phyloP scores from a whole-genome alignment of 2,888 invertebrate genomes.

The Vannuccia rotundouncinata region DNA sequence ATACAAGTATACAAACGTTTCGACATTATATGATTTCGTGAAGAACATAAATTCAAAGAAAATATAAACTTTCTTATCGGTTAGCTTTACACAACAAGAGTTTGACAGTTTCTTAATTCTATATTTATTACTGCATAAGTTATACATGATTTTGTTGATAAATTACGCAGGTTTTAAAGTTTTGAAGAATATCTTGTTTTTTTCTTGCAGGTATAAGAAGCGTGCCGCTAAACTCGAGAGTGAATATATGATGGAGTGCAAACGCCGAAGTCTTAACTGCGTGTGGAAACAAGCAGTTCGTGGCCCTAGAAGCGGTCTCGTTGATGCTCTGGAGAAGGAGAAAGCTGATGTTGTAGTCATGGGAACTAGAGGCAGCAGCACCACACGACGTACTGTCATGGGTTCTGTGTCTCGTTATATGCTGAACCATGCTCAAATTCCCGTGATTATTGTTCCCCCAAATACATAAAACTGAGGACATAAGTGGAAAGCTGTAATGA shows the following conservation, averaged over 20 bases:
- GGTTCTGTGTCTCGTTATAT: constrained; percentile 21
- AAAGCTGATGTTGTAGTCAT: constrained; percentile 8
- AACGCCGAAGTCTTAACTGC: background rate
- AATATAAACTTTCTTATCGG: too few relatives aligned
- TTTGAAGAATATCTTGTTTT: too few relatives aligned
- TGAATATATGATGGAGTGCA: background rate
- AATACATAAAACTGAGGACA: background rate
- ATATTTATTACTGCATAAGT: too few relatives aligned
- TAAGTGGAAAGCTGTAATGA: too few relatives aligned
- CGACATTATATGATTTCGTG: too few relatives aligned
- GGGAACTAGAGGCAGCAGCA: constrained; percentile 24
- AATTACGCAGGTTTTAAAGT: too few relatives aligned
- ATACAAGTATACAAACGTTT: too few relatives aligned
- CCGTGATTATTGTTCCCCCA: constrained; percentile 25
- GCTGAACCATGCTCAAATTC: background rate
- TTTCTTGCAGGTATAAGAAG: background rate
- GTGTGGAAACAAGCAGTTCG: background rate
- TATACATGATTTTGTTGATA: too few relatives aligned
- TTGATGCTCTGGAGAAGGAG: background rate
- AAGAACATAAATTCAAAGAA: too few relatives aligned
- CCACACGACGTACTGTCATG: constrained; percentile 7
- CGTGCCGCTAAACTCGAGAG: background rate
- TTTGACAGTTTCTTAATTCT: too few relatives aligned
- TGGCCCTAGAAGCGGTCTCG: background rate
- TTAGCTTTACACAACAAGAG: too few relatives aligned